Evolutionary conservation across 2,797 vertebrate genomes (phyloP), one percentile per base, ranked within the genome.

Genomic region (Hoplostethus mediterraneus): DNA sequence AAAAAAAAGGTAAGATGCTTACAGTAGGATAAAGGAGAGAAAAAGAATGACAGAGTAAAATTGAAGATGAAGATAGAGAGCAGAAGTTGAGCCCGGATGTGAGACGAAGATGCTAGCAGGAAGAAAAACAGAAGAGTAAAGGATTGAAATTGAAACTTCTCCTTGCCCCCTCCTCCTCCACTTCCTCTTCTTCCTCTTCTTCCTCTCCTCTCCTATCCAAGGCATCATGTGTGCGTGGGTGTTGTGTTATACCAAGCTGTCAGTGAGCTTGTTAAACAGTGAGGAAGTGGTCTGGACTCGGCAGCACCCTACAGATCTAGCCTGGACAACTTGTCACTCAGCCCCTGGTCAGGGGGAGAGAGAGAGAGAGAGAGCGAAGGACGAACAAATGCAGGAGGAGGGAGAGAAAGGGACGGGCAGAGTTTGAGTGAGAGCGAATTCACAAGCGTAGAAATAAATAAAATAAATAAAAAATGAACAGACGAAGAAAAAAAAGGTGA

Each of bases 321-420:
- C 48, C 52, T 61, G 64, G 64, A 72, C 62, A 66, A 67, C 66
- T 73, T 80, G 79, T 75, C 79, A 78, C 66, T 89, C 82, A 83
- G 49, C 21, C 73, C 53, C 21, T 36, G 17, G 45, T 21, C 45
- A 17, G 70, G 67, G 71, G 31, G 55, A 59, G 63, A 40, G 58
- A 69, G 8, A 17, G 70, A 65, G 71, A 36, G 55, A 59, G 63
- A 40, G 58, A 69, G 8, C 38, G 30, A 75, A 65, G 54, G 57
- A 58, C 67, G 56, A 75, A 62, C 58, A 75, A 52, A 76, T 55
- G 63, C 54, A 28, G 6, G 21, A 25, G 57, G 54, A 76, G 71
- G 55, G 57, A 70, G 38, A 55, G 60, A 51, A 28, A 59, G 53
- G 31, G 12, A 33, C 3, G 17, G 49, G 5, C 0, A 7, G 62